Percentiles rank a stretch among this genome's conserved stretches.
phyloP scores from a whole-genome alignment of 2,888 invertebrate species.

The Dynastes maya region DNA sequence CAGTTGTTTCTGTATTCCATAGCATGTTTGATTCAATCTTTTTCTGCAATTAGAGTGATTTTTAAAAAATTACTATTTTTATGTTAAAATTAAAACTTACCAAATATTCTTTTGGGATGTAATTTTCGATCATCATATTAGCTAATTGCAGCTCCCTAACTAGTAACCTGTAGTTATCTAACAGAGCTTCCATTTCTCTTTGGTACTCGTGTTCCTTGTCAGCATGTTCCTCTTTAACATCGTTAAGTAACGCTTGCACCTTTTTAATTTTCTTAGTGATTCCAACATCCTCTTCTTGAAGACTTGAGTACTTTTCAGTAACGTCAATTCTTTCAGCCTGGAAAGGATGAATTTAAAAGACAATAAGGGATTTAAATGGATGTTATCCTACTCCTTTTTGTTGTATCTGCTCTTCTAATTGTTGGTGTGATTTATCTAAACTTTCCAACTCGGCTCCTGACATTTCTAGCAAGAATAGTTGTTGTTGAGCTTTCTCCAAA shows the following conservation, averaged over 20 bases:
- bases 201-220: slow-evolving; percentile 96
- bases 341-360: slow-evolving; percentile 52
- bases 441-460: slow-evolving; percentile 88
- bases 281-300: slow-evolving; percentile 96
- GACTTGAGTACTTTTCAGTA: slow-evolving; percentile 93
- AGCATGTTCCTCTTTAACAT: slow-evolving; percentile 87
- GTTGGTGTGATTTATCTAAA: slow-evolving; percentile 84
- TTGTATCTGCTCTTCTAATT: slow-evolving; percentile 85
- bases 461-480: slow-evolving; percentile 90
- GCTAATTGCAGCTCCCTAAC: slow-evolving; percentile 93
- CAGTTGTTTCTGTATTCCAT: slow-evolving; percentile 99
- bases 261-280: slow-evolving; percentile 94
- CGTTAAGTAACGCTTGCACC: slow-evolving; percentile 89
- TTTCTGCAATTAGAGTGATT: slow-evolving; percentile 73
- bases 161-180: slow-evolving; percentile 93
- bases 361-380: not conserved
- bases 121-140: slow-evolving; percentile 91
- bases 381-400: slow-evolving; percentile 82
- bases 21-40: slow-evolving; percentile 92
- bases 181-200: slow-evolving; percentile 95
- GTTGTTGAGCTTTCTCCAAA: slow-evolving; percentile 96
- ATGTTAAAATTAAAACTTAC: slow-evolving; percentile 68
- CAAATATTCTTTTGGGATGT: slow-evolving; percentile 95
- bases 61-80: not conserved
- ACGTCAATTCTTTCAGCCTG: slow-evolving; percentile 92